These are phyloP conservation scores for Cercocebus atys DNA, from an alignment of 2,113 vertebrate species.

Conservation along the genomic window DNA sequence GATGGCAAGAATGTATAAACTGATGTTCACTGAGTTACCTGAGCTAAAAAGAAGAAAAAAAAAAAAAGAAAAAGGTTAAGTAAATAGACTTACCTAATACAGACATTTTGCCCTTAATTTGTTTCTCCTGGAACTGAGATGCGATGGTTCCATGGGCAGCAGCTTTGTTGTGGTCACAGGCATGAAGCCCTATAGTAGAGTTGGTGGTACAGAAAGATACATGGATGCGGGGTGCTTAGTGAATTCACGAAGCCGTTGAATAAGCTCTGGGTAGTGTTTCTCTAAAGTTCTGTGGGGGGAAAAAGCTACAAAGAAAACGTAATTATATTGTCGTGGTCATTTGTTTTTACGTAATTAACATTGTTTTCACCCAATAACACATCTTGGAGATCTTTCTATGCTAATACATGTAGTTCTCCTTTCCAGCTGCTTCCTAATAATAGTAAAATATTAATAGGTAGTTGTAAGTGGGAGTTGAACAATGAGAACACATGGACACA, in stretches of 20 bases:
- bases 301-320: not conserved
- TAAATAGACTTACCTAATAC: not conserved
- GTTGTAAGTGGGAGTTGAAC: too few species aligned
- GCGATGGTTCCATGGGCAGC: not conserved
- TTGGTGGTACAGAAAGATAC: not conserved
- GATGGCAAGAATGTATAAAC: not conserved
- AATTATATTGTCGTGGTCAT: not conserved
- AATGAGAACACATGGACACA: too few species aligned
- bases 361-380: not conserved
- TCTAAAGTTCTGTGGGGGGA: not conserved
- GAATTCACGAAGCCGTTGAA: not conserved
- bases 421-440: not conserved
- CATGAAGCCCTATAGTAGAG: too few species aligned
- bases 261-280: not conserved
- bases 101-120: not conserved
- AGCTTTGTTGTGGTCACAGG: not conserved
- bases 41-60: too few species aligned
- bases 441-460: not conserved
- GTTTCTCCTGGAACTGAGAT: not conserved
- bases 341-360: not conserved
- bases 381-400: fast-evolving
- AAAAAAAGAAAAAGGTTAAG: too few species aligned
- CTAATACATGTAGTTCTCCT: fast-evolving
- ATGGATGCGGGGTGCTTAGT: not conserved
- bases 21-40: not conserved